Evolutionary conservation across 2,113 vertebrate species (phyloP).

Genomic region (Polypterus bichir): DNA sequence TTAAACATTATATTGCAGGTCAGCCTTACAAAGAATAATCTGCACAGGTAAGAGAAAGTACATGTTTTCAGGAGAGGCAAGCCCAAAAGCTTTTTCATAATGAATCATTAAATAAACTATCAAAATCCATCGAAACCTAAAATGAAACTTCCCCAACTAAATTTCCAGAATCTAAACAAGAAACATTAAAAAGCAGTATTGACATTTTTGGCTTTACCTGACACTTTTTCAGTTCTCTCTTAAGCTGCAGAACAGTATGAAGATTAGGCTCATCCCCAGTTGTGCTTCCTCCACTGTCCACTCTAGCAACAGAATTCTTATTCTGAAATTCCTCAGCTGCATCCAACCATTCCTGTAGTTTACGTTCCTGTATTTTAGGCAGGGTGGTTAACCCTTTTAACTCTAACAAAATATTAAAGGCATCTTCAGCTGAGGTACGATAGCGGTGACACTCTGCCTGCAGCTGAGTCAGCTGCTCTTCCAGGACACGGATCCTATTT

Average conservation of each 20-base stretch:
- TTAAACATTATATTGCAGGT: too few relatives aligned
- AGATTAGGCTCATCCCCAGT: constrained; percentile 38
- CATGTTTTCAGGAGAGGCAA: too few relatives aligned
- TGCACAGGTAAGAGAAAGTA: too few relatives aligned
- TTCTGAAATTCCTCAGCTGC: constrained; percentile 45
- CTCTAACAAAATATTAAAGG: constrained; percentile 51
- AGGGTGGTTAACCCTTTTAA: constrained; percentile 35
- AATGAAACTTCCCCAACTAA: too few relatives aligned
- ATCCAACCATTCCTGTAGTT: constrained; percentile 58
- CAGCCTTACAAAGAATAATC: too few relatives aligned
- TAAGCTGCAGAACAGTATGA: constrained; percentile 50
- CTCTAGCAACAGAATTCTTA: constrained; percentile 22
- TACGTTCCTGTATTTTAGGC: constrained; percentile 41
- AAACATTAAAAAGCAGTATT: too few relatives aligned
- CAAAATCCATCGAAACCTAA: too few relatives aligned
- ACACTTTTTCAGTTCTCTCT: constrained; percentile 60
- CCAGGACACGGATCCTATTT: constrained; percentile 38
- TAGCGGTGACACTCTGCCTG: constrained; percentile 47
- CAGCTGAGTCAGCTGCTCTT: constrained; percentile 40
- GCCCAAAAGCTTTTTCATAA: too few relatives aligned
- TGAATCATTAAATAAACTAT: too few relatives aligned
- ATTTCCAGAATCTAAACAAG: too few relatives aligned
- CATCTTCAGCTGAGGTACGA: constrained; percentile 56
- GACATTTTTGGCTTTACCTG: constrained; percentile 50
- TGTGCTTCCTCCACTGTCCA: constrained; percentile 12